Percentiles rank a stretch among this genome's conserved stretches.
phyloP scores from a whole-genome alignment of 2,888 invertebrate genomes.

The Frankliniella intonsa region DNA sequence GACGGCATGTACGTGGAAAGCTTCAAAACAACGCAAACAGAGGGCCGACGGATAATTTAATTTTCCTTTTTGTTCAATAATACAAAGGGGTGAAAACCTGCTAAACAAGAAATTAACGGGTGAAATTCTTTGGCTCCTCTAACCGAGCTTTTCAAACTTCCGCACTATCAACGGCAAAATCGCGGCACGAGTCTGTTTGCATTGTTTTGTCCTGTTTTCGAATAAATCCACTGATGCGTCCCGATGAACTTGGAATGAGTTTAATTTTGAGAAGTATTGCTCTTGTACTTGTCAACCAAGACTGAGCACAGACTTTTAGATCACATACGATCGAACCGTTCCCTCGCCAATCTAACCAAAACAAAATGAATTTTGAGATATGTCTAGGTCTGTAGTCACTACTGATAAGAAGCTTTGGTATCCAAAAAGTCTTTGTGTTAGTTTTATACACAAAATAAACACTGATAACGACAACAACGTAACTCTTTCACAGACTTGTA shows the following conservation, averaged over 20 bases:
- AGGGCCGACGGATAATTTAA: background rate
- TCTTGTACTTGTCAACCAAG: background rate
- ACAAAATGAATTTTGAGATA: background rate
- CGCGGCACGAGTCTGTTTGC: background rate
- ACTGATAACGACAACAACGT: slow-evolving; percentile 24
- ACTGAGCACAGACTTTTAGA: background rate
- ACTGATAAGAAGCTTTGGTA: slow-evolving; percentile 24
- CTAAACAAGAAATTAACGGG: background rate
- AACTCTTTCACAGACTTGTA: slow-evolving; percentile 18
- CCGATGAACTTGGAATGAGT: background rate
- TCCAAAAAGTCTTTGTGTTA: slow-evolving; percentile 22
- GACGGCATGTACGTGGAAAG: background rate
- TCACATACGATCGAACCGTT: slow-evolving; percentile 7
- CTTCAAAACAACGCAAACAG: slow-evolving; percentile 2
- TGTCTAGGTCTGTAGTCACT: slow-evolving; percentile 13
- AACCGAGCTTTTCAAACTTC: background rate
- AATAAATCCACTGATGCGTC: background rate
- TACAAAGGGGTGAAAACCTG: background rate
- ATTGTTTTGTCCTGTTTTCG: background rate
- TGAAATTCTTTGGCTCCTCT: background rate
- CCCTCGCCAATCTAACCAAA: background rate
- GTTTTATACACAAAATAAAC: slow-evolving; percentile 22
- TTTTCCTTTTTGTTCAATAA: background rate
- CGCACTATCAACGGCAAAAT: background rate
- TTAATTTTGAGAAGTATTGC: background rate